Base-by-base conservation (phyloP, 2,113 vertebrate species). In the Rhinoderma darwinii region DNA sequence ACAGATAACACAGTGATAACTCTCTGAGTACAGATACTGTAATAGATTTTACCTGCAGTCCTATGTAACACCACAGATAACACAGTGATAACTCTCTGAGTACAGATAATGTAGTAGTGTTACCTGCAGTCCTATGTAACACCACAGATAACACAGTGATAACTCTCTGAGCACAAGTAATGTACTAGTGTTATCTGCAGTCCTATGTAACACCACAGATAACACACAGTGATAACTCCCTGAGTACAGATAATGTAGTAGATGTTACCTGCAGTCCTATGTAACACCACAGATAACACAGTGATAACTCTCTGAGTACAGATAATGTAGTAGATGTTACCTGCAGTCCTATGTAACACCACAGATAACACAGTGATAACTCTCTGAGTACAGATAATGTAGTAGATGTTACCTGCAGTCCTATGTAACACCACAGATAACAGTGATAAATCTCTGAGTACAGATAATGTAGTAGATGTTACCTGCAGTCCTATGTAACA, bases 401-500 rank as follows among this genome's bases (percentile, higher is more conserved):
- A n/a, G n/a, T n/a, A 66, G 59, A 35, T 15, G 59, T 4, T 0
- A 35, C 63, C 63, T 66, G 63, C 63, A 66, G 63, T 66, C 63
- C 63, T 66, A 66, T 66, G 63, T 32, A 66, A 63, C 59, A 63
- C 2, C 56, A 59, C 12, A n/a, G 1, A 54, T 54, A 20, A 54
- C 51, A 9, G 56, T 59, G 56, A 59, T 59, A 25, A 59, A 0
- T 54, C 18, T 54, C 51, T 54, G 51, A 54, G 51, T 54, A 54
- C 51, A n/a, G n/a, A n/a, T n/a, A n/a, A n/a, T n/a, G n/a, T n/a
- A n/a, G n/a, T n/a, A 66, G 59, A 35, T 15, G 59, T 4, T 0
- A 35, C 63, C 63, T 66, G 63, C 63, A 66, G 63, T 66, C 63
- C 63, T 66, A 66, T 66, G 63, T 32, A 66, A 63, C 59, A 63